Base-by-base conservation (phyloP, 2,797 vertebrate genomes). In the Gorsachius magnificus region DNA sequence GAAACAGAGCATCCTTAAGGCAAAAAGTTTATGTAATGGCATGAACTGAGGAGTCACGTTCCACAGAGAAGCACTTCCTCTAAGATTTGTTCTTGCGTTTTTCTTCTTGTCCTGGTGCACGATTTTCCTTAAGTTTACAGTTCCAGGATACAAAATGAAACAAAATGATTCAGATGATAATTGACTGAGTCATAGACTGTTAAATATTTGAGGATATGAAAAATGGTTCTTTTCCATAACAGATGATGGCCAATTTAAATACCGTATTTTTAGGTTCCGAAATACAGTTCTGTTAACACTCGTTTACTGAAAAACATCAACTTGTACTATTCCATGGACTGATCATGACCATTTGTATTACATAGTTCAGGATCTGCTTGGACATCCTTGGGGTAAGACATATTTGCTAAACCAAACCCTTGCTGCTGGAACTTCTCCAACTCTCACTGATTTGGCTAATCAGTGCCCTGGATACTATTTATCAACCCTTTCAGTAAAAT, bases 121-220 rank as follows among this genome's bases (percentile, higher is more conserved):
- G 20, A 9, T 75, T 91, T 90, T 43, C 64, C 45, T 28, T 0
- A 89, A 50, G n/a, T 66, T 82, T 76, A 76, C 20, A 70, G 36
- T 77, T 95, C 13, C 17, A 70, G 54, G 46, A 53, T 70, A 76
- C 14, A 78, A 92, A 88, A 56, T 26, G 36, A 63, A 87, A 66
- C 69, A 77, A 84, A 93, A 61, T 65, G 5, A 95, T 90, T 91
- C 91, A 89, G 80, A 93, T 45, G 71, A 31, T 81, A 93, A 79
- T 45, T 84, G 61, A 36, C 72, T 88, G 90, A 96, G 58, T 90
- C 77, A 94, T 48, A 87, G 70, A 63, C 22, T 82, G 31, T n/a
- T 82, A 84, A 90, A 85, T 74, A 79, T 70, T 83, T 88, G 82
- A 91, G 31, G 72, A 86, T 53, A 56, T 21, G 26, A 63, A 91